Evolutionary conservation across 1,140 invertebrate genomes (phyloP).

Genomic region (Galleria mellonella): DNA sequence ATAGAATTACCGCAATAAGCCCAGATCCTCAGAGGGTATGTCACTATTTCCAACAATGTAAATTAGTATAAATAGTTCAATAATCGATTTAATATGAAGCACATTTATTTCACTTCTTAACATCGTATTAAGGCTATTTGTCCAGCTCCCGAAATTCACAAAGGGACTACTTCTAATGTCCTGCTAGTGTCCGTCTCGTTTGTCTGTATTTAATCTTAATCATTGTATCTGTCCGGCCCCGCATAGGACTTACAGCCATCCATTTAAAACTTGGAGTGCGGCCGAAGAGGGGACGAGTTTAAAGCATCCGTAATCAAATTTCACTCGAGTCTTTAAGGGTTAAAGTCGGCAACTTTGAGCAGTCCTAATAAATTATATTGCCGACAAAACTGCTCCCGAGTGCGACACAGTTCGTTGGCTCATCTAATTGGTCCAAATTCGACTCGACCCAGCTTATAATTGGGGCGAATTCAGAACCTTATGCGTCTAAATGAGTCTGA

Average conservation of each 20-base stretch:
- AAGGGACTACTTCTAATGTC: not conserved
- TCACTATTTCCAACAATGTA: slow-evolving; percentile 9
- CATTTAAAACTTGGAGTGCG: slow-evolving; percentile 53
- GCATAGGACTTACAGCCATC: slow-evolving; percentile 26
- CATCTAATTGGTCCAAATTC: slow-evolving; percentile 71
- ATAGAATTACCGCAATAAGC: not conserved
- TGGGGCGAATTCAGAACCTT: slow-evolving; percentile 51
- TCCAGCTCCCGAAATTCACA: slow-evolving; percentile 1
- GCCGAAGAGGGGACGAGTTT: slow-evolving; percentile 47
- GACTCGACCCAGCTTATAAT: slow-evolving; percentile 62
- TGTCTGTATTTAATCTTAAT: slow-evolving; percentile 20
- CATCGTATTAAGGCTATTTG: not conserved
- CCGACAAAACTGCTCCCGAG: slow-evolving; percentile 68
- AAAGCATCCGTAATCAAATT: slow-evolving; percentile 68
- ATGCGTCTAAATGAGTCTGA: slow-evolving; percentile 55
- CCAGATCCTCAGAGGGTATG: slow-evolving; percentile 9
- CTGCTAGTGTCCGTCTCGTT: not conserved
- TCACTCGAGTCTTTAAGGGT: slow-evolving; percentile 69
- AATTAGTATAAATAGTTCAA: slow-evolving; percentile 28
- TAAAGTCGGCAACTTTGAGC: slow-evolving; percentile 63
- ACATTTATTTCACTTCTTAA: slow-evolving; percentile 18
- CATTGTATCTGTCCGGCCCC: slow-evolving; percentile 14
- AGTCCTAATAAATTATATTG: slow-evolving; percentile 73
- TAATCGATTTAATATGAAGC: slow-evolving; percentile 13
- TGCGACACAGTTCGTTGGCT: slow-evolving; percentile 67